A percentile compares a stretch with the other conserved stretches of the same genome.
These are phyloP conservation scores for Phortica okadai DNA, from an alignment of 2,888 invertebrate genomes.

Conservation along the genomic window DNA sequence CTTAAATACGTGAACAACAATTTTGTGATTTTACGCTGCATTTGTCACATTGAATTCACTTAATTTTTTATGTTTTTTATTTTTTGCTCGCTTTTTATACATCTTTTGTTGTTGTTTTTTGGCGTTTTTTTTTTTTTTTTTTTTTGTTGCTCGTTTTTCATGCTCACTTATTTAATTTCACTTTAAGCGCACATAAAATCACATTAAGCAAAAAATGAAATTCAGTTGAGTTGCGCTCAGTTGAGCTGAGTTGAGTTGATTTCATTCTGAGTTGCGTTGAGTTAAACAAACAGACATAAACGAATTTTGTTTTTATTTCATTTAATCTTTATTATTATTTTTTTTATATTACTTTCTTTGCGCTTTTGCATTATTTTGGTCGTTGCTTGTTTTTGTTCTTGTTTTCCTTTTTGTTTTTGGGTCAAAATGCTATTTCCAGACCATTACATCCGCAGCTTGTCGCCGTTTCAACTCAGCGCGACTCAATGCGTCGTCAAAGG, in stretches of 20 bases:
- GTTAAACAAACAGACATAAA: slow-evolving; percentile 30
- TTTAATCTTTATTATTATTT: slow-evolving; percentile 12
- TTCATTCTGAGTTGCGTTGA: slow-evolving; percentile 11
- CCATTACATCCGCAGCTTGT: slow-evolving; percentile 56
- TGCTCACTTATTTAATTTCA: slow-evolving; percentile 63
- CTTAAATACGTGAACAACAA: slow-evolving; percentile 21
- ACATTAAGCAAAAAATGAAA: slow-evolving; percentile 63
- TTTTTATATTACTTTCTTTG: slow-evolving; percentile 13
- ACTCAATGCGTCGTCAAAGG: not conserved
- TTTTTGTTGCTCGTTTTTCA: not conserved
- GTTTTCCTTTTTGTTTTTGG: slow-evolving; percentile 42
- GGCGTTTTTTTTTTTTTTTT: not conserved
- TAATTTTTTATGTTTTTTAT: not conserved
- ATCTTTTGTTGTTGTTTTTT: not conserved
- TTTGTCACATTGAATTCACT: slow-evolving; percentile 46
- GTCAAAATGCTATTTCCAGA: slow-evolving; percentile 55
- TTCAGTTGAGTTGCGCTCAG: slow-evolving; percentile 42
- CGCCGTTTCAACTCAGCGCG: slow-evolving; percentile 9
- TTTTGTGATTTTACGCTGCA: slow-evolving; percentile 57
- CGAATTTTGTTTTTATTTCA: slow-evolving; percentile 24
- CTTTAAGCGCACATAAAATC: slow-evolving; percentile 60
- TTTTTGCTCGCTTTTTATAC: not conserved
- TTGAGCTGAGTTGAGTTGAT: slow-evolving; percentile 14
- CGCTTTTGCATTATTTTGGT: not conserved
- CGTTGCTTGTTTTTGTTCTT: slow-evolving; percentile 41